Base-by-base conservation (phyloP, 2,888 invertebrate genomes). In the Oligia latruncula region DNA sequence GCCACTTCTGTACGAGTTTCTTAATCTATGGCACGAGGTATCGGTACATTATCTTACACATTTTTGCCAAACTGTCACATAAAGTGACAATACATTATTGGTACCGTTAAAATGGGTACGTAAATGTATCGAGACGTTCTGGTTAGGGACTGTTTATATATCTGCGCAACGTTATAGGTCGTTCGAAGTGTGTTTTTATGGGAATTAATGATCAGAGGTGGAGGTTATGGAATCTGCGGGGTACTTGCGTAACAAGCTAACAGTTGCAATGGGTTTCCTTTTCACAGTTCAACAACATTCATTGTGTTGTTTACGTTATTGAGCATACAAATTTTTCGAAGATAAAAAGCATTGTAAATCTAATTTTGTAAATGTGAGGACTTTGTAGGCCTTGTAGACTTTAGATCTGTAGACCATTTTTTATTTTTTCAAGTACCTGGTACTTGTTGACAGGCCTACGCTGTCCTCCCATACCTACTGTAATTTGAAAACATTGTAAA, bases 61-160 rank as follows among this genome's bases (percentile, higher is more conserved):
- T 87, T 88, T 89, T 87, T 86, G 83, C 79, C 74, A 80, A 76
- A 74, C 76, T 80, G 88, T 83, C 90, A 84, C 90, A 89, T 89
- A 89, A 89, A 89, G 83, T 82, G 86, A 81, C 82, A 79, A 84
- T 88, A 89, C 87, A 83, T 87, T 89, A 89, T 89, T 87, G 89
- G 77, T 71, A 58, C 77, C 78, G 82, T 89, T 89, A 85, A 87
- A 87, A 89, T 80, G 71, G 79, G 52, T 78, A 79, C 78, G 82
- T 77, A 85, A 85, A 87, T 81, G 85, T 87, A 78, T 88, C 74
- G 81, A 65, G 86, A 83, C 82, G 68, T 80, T 81, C 81, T 76
- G 62, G 70, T 81, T 82, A 76, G 70, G 77, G 71, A 20, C 64
- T 81, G 70, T 83, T 71, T 78, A 77, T 74, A 68, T 80, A 40